These are phyloP conservation scores for Myanophis thanlyinensis DNA, from an alignment of 2,113 vertebrate species.

Conservation along the genomic window DNA sequence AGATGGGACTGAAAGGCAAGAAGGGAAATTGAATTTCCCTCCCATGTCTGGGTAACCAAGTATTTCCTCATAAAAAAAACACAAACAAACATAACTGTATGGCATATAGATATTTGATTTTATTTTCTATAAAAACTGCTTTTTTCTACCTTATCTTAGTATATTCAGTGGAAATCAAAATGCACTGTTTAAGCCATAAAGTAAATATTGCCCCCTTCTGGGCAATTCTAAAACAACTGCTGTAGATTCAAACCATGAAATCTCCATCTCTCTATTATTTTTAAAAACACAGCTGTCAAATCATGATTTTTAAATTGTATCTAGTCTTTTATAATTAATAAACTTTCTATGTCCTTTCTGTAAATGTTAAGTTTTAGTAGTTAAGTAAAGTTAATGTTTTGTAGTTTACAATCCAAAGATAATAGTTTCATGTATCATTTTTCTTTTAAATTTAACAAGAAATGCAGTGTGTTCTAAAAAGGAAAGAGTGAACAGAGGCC, in stretches of 20 bases:
- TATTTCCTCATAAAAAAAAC: no score
- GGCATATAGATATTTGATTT: not conserved
- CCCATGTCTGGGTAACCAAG: no score
- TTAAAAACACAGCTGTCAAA: not conserved
- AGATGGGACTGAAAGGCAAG: no score
- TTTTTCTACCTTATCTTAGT: not conserved
- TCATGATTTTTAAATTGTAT: not conserved
- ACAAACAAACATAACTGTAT: no score
- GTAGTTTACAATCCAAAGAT: not conserved
- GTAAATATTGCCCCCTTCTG: conserved; percentile 45
- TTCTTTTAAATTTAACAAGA: not conserved
- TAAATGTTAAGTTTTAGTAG: not conserved
- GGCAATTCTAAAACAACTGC: not conserved
- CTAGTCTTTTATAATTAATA: not conserved
- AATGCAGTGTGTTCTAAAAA: not conserved
- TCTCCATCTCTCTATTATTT: not conserved
- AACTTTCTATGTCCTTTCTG: not conserved
- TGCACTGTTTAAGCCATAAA: fast-evolving
- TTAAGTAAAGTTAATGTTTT: not conserved
- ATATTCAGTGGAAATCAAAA: fast-evolving
- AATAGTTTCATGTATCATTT: not conserved
- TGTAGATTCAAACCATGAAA: fast-evolving
- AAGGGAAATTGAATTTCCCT: no score
- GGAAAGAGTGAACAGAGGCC: not conserved
- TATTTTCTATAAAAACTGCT: not conserved